These are phyloP conservation scores for Darevskia nairensis DNA, from an alignment of 2,797 vertebrate species.

Conservation along the genomic window DNA sequence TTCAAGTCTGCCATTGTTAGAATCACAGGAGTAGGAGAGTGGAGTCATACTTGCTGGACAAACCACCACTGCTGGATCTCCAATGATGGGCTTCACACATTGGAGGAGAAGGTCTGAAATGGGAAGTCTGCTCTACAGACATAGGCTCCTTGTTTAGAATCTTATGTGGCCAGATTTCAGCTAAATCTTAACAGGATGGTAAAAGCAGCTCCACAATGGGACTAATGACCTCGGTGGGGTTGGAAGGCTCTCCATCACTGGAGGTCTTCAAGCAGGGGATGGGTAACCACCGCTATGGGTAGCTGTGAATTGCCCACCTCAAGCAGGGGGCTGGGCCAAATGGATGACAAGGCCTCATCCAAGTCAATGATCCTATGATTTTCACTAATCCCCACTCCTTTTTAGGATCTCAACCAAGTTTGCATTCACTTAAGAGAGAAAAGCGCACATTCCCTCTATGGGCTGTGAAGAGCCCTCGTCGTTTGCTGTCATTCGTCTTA, in stretches of 20 bases:
- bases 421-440: background rate
- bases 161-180: no score
- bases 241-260: background rate
- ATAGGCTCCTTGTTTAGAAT: no score
- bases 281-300: background rate
- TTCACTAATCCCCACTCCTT: background rate
- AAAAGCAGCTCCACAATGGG: background rate
- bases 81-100: no score
- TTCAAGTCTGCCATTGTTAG: no score
- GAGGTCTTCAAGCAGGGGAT: background rate
- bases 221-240: background rate
- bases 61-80: no score
- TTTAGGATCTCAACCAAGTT: background rate
- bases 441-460: background rate
- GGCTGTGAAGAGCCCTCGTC: constrained; percentile 21
- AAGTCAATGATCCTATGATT: background rate
- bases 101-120: no score
- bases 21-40: no score
- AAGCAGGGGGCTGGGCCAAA: background rate
- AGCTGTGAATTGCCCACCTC: background rate
- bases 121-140: no score
- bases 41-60: no score
- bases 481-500: background rate
- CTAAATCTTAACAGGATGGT: background rate
- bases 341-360: background rate